Evolutionary conservation across 2,888 invertebrate genomes (phyloP), one percentile per base, ranked within the genome.

Genomic region (Patella pellucida): DNA sequence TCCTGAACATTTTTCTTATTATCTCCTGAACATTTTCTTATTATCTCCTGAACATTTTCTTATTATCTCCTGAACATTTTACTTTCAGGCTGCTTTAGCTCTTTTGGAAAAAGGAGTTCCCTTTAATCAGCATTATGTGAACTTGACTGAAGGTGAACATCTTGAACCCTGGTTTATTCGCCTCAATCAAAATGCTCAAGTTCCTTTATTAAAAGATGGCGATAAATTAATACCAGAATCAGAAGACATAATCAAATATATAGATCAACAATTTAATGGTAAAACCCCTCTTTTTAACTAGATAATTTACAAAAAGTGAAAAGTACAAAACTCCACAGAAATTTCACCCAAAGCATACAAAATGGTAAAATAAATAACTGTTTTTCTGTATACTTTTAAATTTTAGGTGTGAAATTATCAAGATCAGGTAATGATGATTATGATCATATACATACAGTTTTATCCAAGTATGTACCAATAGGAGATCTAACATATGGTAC

Each of bases 91-190:
- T 19, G 27, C 73, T 11, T 62, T 76, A n/a, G 76, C 76, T 19
- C 56, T 76, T 7, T 73, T 70, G 15, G 76, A 76, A 41, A 76
- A 68, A 62, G 69, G 67, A n/a, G 50, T 76, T 41, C 56, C 68
- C 9, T 76, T 76, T 62, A 76, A 69, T 27, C 72, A 19, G 19
- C 73, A 62, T 52, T n/a, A 69, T 16, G 69, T 76, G 15, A 73
- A 62, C n/a, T 62, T 76, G 19, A 23, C 41, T 9, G 14, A 54
- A 1, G 69, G 69, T 15, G 69, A 73, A 31, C 76, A 76, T 7
- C 31, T 69, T 16, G 76, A 76, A 16, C 73, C 73, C 4, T 76
- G 76, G 76, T 76, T 51, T 69, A 51, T 76, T 12, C 41, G 51
- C 16, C 31, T 73, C 52, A 73, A 76, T 19, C 69, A 31, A 14